Percentiles rank a stretch among this genome's conserved stretches.
Conservation (phyloP, 2,888 invertebrate species). For the Nomada flava region DNA sequence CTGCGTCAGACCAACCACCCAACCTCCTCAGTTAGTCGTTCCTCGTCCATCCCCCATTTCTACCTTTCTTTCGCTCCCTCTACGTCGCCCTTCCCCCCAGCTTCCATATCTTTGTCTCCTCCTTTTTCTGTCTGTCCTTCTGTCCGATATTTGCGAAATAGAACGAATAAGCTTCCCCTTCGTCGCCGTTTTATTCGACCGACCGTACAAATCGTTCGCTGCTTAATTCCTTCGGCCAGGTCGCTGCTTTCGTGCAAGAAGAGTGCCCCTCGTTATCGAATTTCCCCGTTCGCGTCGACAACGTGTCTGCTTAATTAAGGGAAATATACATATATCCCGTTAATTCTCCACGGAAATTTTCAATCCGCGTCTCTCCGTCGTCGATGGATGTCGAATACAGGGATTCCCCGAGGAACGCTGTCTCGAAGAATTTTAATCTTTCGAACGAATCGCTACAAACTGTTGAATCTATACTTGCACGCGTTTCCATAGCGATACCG, state of each 20-base stretch:
- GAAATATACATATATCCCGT: constrained; percentile 54
- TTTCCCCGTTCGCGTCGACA: constrained; percentile 40
- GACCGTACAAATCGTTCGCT: constrained; percentile 63
- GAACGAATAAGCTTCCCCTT: constrained; percentile 55
- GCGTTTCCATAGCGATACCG: neutral
- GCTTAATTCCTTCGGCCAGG: constrained; percentile 51
- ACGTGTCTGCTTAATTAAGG: constrained; percentile 38
- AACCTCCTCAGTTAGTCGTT: constrained; percentile 34
- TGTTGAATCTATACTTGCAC: neutral
- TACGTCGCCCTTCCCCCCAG: neutral
- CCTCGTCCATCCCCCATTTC: constrained; percentile 48
- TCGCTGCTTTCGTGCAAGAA: neutral
- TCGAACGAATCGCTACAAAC: neutral
- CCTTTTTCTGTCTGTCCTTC: constrained; percentile 28
- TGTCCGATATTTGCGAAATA: constrained; percentile 66
- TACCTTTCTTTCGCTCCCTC: constrained; percentile 27
- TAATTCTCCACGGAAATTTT: constrained; percentile 6
- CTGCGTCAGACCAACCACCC: constrained; percentile 75
- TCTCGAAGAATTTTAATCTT: constrained; percentile 10
- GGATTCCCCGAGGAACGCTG: neutral
- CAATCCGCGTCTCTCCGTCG: neutral
- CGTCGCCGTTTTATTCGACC: constrained; percentile 54
- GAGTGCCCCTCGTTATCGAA: constrained; percentile 34
- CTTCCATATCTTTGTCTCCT: constrained; percentile 26
- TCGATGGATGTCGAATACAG: neutral